A percentile compares a stretch with the other conserved stretches of the same genome.
Conservation (phyloP, 2,888 invertebrate species). For the Tanytarsus gracilentus region DNA sequence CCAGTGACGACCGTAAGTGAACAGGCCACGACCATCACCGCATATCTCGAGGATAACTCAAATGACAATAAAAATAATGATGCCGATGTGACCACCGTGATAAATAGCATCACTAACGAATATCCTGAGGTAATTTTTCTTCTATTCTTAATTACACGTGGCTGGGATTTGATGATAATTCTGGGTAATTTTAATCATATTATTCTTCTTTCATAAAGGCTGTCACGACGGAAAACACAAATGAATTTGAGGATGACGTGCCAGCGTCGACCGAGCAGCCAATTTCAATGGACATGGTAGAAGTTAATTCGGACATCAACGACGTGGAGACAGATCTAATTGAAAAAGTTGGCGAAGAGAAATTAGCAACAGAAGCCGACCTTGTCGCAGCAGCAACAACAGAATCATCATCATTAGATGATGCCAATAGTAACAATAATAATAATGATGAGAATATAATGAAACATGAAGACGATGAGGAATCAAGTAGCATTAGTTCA, state of each 20-base stretch:
- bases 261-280: background rate
- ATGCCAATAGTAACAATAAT: background rate
- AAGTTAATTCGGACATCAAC: background rate
- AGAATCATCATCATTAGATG: background rate
- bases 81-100: background rate
- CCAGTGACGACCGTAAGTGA: background rate
- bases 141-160: background rate
- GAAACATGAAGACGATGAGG: conserved; percentile 1
- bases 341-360: conserved; percentile 23
- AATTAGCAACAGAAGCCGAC: background rate
- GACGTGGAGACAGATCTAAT: background rate
- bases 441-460: background rate
- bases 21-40: background rate
- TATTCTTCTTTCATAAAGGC: background rate
- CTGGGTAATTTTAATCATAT: background rate
- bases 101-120: conserved; percentile 14
- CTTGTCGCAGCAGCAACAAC: no score
- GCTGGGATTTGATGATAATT: no score
- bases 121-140: conserved; percentile 13
- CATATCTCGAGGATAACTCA: background rate
- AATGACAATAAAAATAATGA: background rate
- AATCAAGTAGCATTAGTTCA: background rate
- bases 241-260: no score
- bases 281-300: background rate
- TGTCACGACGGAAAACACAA: no score